Evolutionary conservation across 2,113 vertebrate species (phyloP).

Genomic region (Rhinopithecus roxellana): DNA sequence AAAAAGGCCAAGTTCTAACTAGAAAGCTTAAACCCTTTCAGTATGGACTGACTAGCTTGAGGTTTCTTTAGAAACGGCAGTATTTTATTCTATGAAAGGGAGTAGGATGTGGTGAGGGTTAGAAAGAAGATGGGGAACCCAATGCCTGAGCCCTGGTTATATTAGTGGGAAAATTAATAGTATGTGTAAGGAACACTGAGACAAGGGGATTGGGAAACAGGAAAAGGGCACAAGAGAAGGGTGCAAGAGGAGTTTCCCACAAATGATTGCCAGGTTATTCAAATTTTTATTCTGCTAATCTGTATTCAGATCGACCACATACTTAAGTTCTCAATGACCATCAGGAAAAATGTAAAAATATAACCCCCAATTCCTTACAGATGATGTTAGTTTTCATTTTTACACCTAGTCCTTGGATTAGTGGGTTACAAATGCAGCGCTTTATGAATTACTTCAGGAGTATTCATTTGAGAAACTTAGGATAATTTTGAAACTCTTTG

Average conservation of each 20-base stretch:
- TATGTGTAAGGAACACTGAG: background rate
- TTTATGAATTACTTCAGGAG: background rate
- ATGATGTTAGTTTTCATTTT: background rate
- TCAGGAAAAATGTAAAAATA: background rate
- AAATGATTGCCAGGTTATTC: background rate
- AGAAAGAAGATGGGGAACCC: background rate
- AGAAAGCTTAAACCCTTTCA: conserved; percentile 53
- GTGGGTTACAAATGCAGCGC: background rate
- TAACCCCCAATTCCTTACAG: too few relatives aligned
- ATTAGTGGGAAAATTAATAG: background rate
- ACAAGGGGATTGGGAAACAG: background rate
- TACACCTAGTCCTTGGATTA: background rate
- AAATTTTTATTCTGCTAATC: background rate
- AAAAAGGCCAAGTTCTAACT: conserved; percentile 39
- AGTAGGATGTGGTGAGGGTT: background rate
- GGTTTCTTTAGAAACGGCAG: conserved; percentile 25
- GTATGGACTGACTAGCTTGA: background rate
- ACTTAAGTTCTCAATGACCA: background rate
- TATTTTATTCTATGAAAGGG: conserved; percentile 22
- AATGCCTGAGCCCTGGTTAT: background rate
- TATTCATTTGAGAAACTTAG: background rate
- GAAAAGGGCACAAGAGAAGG: background rate
- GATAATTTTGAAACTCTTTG: background rate
- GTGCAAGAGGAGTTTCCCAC: background rate
- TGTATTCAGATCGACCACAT: background rate